phyloP scores from a whole-genome alignment of 2,113 vertebrate genomes.

The Gopherus evgoodei region DNA sequence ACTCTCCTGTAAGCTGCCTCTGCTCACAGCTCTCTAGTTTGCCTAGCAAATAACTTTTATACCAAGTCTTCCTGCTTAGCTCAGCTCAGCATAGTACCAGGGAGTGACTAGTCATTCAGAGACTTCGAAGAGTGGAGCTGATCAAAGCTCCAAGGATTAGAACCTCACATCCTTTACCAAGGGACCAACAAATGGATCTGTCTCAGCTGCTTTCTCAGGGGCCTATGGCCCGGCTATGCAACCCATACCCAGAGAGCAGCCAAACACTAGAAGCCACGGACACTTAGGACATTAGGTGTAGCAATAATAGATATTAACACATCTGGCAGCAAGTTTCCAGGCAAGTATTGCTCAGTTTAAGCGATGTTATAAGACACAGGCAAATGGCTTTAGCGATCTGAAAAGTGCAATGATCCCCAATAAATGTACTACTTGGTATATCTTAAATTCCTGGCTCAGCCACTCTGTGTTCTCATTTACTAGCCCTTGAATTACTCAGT shows the following conservation, averaged over 20 bases:
- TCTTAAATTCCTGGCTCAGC: background rate
- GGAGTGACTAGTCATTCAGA: background rate
- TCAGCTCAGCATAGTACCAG: background rate
- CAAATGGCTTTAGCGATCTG: background rate
- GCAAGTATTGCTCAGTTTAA: background rate
- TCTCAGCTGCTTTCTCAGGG: background rate
- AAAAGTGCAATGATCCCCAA: rapidly evolving
- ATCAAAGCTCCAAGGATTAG: background rate
- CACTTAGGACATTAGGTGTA: rapidly evolving
- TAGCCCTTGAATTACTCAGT: background rate
- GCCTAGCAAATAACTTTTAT: background rate
- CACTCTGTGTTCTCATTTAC: background rate
- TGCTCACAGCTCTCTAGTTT: background rate
- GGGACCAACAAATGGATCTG: background rate
- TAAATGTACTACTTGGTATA: rapidly evolving
- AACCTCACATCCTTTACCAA: background rate
- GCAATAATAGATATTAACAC: background rate
- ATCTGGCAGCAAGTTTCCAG: background rate
- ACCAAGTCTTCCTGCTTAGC: background rate
- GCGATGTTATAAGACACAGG: rapidly evolving
- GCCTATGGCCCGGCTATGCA: background rate
- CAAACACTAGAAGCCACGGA: background rate
- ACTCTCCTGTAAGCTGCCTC: background rate
- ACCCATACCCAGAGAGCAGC: background rate
- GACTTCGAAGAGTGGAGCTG: background rate